Evolutionary conservation across 2,113 vertebrate genomes (phyloP).

Genomic region (Pungitius pungitius): DNA sequence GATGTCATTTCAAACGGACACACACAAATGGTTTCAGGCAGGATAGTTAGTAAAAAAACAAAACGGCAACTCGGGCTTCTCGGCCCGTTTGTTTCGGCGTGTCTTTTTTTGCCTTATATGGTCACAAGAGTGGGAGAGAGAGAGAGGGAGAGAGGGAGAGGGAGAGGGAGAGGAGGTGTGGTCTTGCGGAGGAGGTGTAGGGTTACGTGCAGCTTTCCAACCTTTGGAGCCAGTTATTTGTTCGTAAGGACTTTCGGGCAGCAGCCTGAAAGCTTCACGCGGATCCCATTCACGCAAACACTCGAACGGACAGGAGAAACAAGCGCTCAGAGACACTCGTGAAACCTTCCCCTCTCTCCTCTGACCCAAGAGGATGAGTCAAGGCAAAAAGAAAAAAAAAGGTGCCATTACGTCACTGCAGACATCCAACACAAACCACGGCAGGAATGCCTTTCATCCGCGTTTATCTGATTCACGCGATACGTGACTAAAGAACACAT

Average conservation of each 20-base stretch:
- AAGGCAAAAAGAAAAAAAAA: slow-evolving; percentile 10
- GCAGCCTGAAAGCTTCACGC: no score
- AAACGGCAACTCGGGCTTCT: slow-evolving; percentile 63
- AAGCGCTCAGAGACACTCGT: no score
- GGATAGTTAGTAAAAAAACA: slow-evolving; percentile 45
- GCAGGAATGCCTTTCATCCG: slow-evolving; percentile 65
- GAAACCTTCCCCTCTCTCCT: background rate
- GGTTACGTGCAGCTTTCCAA: slow-evolving; percentile 68
- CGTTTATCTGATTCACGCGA: slow-evolving; percentile 50
- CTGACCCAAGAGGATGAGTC: background rate
- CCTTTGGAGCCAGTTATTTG: slow-evolving; percentile 58
- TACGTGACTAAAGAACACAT: background rate
- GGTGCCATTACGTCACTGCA: slow-evolving; percentile 4
- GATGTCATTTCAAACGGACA: slow-evolving; percentile 45
- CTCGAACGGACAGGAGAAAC: no score
- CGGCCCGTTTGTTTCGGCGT: slow-evolving; percentile 57
- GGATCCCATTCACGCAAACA: no score
- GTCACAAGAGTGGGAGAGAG: slow-evolving; percentile 77
- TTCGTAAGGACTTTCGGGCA: background rate
- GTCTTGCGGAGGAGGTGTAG: slow-evolving; percentile 79
- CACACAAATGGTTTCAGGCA: slow-evolving; percentile 41
- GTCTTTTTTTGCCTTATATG: slow-evolving; percentile 83
- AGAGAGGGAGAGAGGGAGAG: slow-evolving; percentile 55
- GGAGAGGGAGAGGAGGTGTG: slow-evolving; percentile 76
- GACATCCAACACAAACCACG: slow-evolving; percentile 37